Conservation (phyloP, 1,140 invertebrate genomes). For the Tetramorium alpestre region DNA sequence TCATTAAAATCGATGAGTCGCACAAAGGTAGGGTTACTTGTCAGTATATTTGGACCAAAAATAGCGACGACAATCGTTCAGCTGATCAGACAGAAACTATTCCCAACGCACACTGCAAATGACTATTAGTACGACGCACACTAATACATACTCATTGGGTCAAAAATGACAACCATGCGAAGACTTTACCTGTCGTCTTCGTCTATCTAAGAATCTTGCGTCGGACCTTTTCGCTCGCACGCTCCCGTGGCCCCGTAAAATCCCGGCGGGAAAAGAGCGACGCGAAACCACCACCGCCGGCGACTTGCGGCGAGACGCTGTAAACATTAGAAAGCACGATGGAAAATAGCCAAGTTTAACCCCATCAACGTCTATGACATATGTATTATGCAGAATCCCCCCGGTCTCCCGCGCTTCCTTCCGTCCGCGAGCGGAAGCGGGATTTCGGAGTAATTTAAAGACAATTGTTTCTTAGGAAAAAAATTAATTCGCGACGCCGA, state of each 20-base stretch:
- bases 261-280: slow-evolving; percentile 35
- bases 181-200: too few relatives aligned
- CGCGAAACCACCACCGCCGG: slow-evolving; percentile 22
- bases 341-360: slow-evolving; percentile 28
- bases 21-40: too few relatives aligned
- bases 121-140: too few relatives aligned
- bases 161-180: too few relatives aligned
- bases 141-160: too few relatives aligned
- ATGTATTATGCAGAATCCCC: background rate
- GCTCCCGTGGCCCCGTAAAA: slow-evolving; percentile 58
- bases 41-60: too few relatives aligned
- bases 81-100: too few relatives aligned
- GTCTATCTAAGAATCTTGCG: background rate
- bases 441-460: slow-evolving; percentile 1
- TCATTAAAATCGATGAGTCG: too few relatives aligned
- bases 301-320: slow-evolving; percentile 11
- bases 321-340: slow-evolving; percentile 12
- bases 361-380: background rate
- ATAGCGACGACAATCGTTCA: too few relatives aligned
- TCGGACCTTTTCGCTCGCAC: slow-evolving; percentile 57
- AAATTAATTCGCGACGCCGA: slow-evolving; percentile 51
- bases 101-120: too few relatives aligned
- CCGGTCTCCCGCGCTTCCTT: background rate
- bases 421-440: background rate
- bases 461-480: slow-evolving; percentile 21